These are phyloP conservation scores for Catamblyrhynchus diadema DNA, from an alignment of 2,797 vertebrate genomes.

Conservation along the genomic window DNA sequence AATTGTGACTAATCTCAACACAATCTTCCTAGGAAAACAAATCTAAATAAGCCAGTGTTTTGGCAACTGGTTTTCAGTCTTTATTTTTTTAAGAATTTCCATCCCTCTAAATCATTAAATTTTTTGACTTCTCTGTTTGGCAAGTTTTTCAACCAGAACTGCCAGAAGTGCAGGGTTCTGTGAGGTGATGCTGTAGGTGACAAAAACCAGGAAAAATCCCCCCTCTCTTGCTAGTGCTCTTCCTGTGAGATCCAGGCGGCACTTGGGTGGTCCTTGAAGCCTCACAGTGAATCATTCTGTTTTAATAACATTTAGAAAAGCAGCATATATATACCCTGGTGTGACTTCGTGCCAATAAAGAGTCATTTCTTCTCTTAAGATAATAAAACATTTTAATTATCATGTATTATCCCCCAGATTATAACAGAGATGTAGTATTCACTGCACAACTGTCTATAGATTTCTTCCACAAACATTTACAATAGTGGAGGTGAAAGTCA, in stretches of 20 bases:
- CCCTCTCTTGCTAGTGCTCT: neutral
- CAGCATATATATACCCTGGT: neutral
- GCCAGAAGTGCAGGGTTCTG: neutral
- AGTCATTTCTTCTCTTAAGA: neutral
- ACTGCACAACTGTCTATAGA: neutral
- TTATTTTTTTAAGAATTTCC: neutral
- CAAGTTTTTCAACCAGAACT: neutral
- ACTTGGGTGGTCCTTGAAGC: neutral
- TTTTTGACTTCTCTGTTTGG: neutral
- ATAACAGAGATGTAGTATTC: neutral
- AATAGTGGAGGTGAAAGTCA: neutral
- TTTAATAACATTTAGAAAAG: neutral
- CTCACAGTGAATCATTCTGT: neutral
- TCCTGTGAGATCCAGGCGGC: neutral
- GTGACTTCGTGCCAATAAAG: neutral
- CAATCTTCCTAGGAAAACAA: neutral
- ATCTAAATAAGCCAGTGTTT: neutral
- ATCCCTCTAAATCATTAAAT: neutral
- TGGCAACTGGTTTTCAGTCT: neutral
- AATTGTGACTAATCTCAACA: neutral
- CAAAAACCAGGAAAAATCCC: neutral
- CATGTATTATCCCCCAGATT: neutral
- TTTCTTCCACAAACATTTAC: slow-evolving; percentile 6
- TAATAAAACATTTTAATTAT: slow-evolving; percentile 25
- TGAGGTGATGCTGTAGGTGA: neutral